Evolutionary conservation across 2,113 vertebrate species (phyloP), one percentile per base, ranked within the genome.

Genomic region (Chrysochloris asiatica): DNA sequence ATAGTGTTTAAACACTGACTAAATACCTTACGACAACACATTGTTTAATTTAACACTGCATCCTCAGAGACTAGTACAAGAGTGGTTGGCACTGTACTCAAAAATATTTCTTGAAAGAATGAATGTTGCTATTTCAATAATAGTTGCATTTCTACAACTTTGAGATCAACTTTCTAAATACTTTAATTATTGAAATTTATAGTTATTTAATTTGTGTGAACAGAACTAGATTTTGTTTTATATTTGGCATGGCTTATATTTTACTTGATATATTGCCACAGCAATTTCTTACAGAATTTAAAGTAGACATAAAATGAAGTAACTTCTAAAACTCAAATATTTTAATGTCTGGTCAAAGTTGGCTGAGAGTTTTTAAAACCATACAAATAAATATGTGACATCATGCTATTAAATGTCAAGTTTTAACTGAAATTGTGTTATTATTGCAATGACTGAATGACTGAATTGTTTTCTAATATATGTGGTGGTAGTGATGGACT

Each of bases 241-340:
- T 77, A 33, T 41, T 73, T 96, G 83, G 47, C 54, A 86, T 59
- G 4, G 16, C 89, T 19, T 36, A 73, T 80, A 41, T 90, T 88
- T 93, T 28, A 85, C 9, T 95, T 93, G 75, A 89, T 88, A 83
- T 38, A 38, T 54, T 86, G 30, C 76, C 82, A 76, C 47, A 69
- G 41, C 76, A 80, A 5, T 48, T 56, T 81, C 21, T 63, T 78
- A 14, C 86, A 73, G 88, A 92, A 91, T 79, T 21, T 93, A 41
- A 89, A 67, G 3, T 33, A 73, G 47, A 50, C 30, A 80, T 56
- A 83, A 75, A 88, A 78, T 88, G 17, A 41, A 77, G 43, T 90
- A 79, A 69, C 19, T 65, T 77, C 33, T 88, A 72, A 83, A 88
- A 47, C 41, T 28, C 61, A 26, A 41, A 50, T 28, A 56, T 92